Base-by-base conservation (phyloP, 2,797 vertebrate species). In the Tapirus indicus region DNA sequence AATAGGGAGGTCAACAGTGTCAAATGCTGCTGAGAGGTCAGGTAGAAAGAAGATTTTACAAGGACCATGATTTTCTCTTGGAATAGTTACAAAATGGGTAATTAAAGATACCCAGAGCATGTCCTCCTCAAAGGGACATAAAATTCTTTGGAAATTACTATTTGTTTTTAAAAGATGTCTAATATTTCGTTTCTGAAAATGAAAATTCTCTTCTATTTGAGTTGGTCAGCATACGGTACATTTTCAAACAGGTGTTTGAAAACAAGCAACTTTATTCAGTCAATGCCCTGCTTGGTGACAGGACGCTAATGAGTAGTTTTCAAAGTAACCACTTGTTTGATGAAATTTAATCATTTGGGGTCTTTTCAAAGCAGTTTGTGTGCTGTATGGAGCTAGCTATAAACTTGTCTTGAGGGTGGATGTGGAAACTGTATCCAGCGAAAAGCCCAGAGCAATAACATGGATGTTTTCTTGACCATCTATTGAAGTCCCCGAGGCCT, bases 371-470 rank as follows among this genome's bases (percentile, higher is more conserved):
- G 90, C 32, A 95, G 86, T 98, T 96, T 97, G 93, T 96, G 86
- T 96, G 85, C 78, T 96, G 56, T 96, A 80, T 77, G 74, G 52
- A 96, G 69, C 82, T 96, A 88, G 92, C 98, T 97, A 95, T 97
- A 98, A 98, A 98, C 85, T 96, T 97, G 96, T 97, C 97, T 97
- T 44, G 32, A 97, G 94, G 96, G 97, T 97, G 88, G 74, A 97
- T 98, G 93, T 97, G 92, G 91, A 97, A 90, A 97, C 56, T 84
- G 88, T 71, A 97, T 97, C 97, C 91, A 93, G 91, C 1, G 27
- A 78, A 86, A 95, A 93, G 88, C 88, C 64, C 69, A 92, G 69
- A 92, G 97, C 66, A 97, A 97, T 97, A 96, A 97, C 82, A 94
- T 1, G 82, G 96, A 68, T 95, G 94, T 94, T 97, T 98, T 89